Evolutionary conservation across 2,888 invertebrate genomes (phyloP), one percentile per base, ranked within the genome.

Genomic region (Ormyrus labotus): DNA sequence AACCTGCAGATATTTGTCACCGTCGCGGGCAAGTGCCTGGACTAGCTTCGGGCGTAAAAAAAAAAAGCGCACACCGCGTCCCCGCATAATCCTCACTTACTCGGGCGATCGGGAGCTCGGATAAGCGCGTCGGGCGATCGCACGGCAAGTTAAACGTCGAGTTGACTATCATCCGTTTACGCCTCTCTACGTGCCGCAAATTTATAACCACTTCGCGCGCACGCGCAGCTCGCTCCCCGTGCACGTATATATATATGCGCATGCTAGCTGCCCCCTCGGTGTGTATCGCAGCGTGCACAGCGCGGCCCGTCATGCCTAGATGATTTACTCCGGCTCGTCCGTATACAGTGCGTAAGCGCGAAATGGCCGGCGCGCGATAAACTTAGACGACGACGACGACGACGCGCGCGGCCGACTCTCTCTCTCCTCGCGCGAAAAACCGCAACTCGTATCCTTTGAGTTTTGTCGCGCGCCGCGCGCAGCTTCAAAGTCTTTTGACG

Each of bases 151-250:
- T 84, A 84, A 84, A 83, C 81, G 84, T 78, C 81, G 65, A 75
- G 82, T 82, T 47, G 83, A 83, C 83, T 83, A 83, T 85, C 81
- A 84, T 83, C 83, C 84, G 84, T 85, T 86, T 85, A 82, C 84
- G 84, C 85, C 85, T 84, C 47, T 63, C 61, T 85, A 82, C 84
- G 84, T 78, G 13, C 81, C 83, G 83, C 81, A 83, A 86, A 86
- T 87, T 87, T 86, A 87, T 86, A 87, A 85, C 86, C 85, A 83
- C 83, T 85, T 83, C 64, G 76, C 77, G 65, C 72, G 13, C 73
- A 51, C 58, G 10, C 71, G 34, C 9, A 60, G 47, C 63, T 53
- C 53, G 45, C 60, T 53, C 51, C 13, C 47, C 55, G 45, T 13
- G 2, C 8, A 6, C 64, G 11, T 70, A 51, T 58, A 48, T 13